Base-by-base conservation (phyloP, 2,797 vertebrate genomes). In the Hydrocynus forskahlii region DNA sequence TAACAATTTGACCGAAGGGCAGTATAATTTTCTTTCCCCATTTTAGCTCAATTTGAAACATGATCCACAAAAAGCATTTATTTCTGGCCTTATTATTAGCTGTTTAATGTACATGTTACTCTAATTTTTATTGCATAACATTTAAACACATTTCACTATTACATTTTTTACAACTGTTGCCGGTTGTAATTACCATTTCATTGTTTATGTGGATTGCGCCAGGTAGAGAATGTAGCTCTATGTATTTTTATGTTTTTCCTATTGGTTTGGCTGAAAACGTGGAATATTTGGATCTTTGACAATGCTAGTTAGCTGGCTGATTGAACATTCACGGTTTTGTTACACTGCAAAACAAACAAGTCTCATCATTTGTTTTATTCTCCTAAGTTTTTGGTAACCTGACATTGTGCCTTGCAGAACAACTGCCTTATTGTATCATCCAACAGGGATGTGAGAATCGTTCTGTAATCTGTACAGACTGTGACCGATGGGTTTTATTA, bases 321-420 rank as follows among this genome's bases (percentile, higher is more conserved):
- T 81, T 40, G 75, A 52, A 75, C 68, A 74, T 38, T 35, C 54
- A 67, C 29, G 38, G 25, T 81, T 86, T 63, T 76, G 78, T 74
- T 81, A 64, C 78, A 66, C 45, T 85, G 81, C 73, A 87, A 84
- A 83, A 88, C 82, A 83, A 63, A 43, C 55, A 9, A 17, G 54
- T 81, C 67, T 84, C 66, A 79, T 86, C 73, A 45, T 76, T 64
- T 81, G 85, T 88, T 74, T 71, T 78, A 78, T 73, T 29, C 50
- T 75, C 14, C 12, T 14, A 55, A 74, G 67, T 79, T 82, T 85
- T 76, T 85, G 83, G 84, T 54, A 59, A 83, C 85, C 82, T 84
- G 86, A 89, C 72, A 70, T 90, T 79, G 92, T 95, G 91, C 92
- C 93, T 93, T 90, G 89, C 90, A 90, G 91, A 87, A 87, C 89